Base-by-base conservation (phyloP, 2,113 vertebrate species). In the Neolamprologus variostigma region DNA sequence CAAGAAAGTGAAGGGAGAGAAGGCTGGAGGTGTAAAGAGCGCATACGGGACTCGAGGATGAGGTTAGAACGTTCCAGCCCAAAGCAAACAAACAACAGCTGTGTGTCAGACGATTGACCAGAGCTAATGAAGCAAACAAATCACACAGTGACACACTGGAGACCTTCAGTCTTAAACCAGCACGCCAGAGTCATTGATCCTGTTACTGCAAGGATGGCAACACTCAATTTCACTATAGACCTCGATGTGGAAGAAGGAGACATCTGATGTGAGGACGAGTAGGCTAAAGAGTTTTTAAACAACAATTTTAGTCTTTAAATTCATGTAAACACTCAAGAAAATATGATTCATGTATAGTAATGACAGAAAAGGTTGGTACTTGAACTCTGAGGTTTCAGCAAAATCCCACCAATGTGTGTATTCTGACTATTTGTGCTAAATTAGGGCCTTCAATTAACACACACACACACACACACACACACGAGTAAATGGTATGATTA, bases 121-220 rank as follows among this genome's bases (percentile, higher is more conserved):
- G 71, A 89, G 92, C 93, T 90, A 92, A 94, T 93, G 91, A 78
- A 87, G 84, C 83, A 94, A 93, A 95, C 81, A 95, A 89, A 93
- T 92, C 86, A 82, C 79, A 91, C 84, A 59, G 79, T 80, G 61
- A 91, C 89, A 91, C 85, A 76, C 63, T 89, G 55, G 35, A 90
- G 85, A 86, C 82, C 89, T 87, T 88, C 33, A 82, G 57, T 81
- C 76, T 82, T 92, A 86, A 92, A 92, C 55, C 94, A 93, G 81
- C 90, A 89, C 19, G 66, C 23, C 42, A 35, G 71, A 91, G 71
- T 82, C 79, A 91, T 61, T 87, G 92, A 94, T 91, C 84, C 86
- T 35, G 71, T 89, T 86, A 81, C 53, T 88, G 76, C 89, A 92
- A 28, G 82, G 82, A 89, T 73, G 82, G 76, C 35, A 92, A 87